Conservation (phyloP, 2,888 invertebrate genomes). For the Melitaea athalia region DNA sequence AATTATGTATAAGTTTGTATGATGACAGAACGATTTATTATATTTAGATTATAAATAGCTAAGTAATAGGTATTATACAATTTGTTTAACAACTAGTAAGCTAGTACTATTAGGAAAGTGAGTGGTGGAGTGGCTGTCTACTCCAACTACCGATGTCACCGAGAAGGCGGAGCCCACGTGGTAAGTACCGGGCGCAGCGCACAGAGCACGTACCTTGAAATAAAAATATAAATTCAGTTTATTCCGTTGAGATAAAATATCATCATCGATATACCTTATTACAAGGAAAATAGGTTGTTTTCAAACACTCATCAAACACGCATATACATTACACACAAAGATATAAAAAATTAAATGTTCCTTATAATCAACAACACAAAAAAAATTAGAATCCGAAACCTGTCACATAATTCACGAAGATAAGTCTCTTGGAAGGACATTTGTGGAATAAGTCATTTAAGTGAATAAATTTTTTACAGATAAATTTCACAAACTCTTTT, state of each 20-base stretch:
- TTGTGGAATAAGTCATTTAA: too few species aligned
- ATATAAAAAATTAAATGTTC: too few species aligned
- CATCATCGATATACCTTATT: too few species aligned
- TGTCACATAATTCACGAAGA: too few species aligned
- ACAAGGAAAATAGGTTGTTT: too few species aligned
- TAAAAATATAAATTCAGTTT: not conserved
- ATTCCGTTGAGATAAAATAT: slow-evolving; percentile 49
- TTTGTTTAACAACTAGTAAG: slow-evolving; percentile 64
- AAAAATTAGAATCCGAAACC: too few species aligned
- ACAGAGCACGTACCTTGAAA: slow-evolving; percentile 81
- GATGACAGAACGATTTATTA: not conserved
- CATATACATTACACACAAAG: too few species aligned
- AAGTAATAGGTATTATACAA: slow-evolving; percentile 31
- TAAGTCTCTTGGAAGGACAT: too few species aligned
- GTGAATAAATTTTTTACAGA: too few species aligned
- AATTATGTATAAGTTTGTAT: not conserved
- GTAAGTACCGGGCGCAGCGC: slow-evolving; percentile 85
- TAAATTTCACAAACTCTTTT: too few species aligned
- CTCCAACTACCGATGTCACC: slow-evolving; percentile 49
- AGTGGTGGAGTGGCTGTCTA: slow-evolving; percentile 48
- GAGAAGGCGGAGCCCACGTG: slow-evolving; percentile 85
- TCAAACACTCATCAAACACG: too few species aligned
- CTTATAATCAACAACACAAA: too few species aligned
- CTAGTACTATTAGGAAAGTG: slow-evolving; percentile 62
- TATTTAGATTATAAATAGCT: not conserved